Evolutionary conservation across 2,888 invertebrate genomes (phyloP), one percentile per base, ranked within the genome.

Genomic region (Xylota segnis): DNA sequence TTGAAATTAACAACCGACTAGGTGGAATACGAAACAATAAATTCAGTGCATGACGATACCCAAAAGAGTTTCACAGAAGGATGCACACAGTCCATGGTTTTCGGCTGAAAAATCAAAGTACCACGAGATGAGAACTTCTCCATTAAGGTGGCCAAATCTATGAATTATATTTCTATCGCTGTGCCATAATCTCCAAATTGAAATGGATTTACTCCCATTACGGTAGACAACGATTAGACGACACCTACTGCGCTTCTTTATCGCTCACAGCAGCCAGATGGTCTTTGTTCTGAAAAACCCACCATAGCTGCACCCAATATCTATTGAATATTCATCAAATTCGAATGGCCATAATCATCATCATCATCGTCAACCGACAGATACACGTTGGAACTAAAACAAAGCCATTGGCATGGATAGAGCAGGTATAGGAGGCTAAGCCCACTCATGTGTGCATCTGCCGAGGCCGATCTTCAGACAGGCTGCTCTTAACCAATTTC

Each of bases 371-470:
- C 47, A 29, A n/a, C n/a, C 34, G 37, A 47, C 47, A 29, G 23
- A 59, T 74, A 52, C 50, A 59, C 43, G 34, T 18, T 66, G 66
- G 59, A 50, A 66, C 37, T 50, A n/a, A 40, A 65, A 56, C 14
- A 58, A 71, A 43, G 27, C 2, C 34, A 43, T n/a, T n/a, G n/a
- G 32, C 12, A n/a, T 3, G 7, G 6, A 45, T 29, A 16, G 16
- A n/a, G 29, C 12, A 16, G n/a, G 32, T 65, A 32, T 12, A 14
- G 14, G 45, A 56, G 56, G 34, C 9, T 32, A 50, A 37, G 63
- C 78, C 78, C 78, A 79, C 78, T 79, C 72, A 66, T 72, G 78
- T 79, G 72, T 79, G 72, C 68, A 52, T 79, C 70, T 23, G 10
- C 10, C 10, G 34, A 34, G 34, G 6, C 14, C 50, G 37, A 27